A percentile compares a stretch with the other conserved stretches of the same genome.
Evolutionary conservation across 2,888 invertebrate species (phyloP).

Genomic region (Ophion ellenae): DNA sequence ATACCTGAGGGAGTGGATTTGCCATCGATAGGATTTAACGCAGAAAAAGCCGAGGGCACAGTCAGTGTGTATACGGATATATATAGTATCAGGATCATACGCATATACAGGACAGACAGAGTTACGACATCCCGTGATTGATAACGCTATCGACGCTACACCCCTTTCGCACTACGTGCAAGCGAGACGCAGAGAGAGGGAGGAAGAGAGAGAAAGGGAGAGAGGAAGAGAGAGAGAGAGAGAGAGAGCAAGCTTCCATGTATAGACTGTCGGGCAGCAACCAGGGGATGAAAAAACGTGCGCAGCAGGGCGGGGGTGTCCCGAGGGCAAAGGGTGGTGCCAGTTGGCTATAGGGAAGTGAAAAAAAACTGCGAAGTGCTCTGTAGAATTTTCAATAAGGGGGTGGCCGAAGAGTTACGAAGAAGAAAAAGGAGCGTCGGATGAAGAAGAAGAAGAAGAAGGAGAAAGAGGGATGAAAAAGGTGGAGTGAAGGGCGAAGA

Average conservation of each 20-base stretch:
- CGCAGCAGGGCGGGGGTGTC: slow-evolving; percentile 28
- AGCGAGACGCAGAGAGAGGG: neutral
- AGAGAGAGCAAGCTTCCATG: slow-evolving; percentile 8
- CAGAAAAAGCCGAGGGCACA: neutral
- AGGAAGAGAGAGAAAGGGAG: neutral
- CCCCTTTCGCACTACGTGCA: slow-evolving; percentile 38
- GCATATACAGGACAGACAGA: slow-evolving; percentile 56
- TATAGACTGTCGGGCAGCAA: neutral
- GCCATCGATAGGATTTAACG: neutral
- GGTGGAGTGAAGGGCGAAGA: slow-evolving; percentile 71
- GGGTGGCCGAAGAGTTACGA: slow-evolving; percentile 64
- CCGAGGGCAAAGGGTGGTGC: slow-evolving; percentile 71
- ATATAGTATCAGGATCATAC: slow-evolving; percentile 46
- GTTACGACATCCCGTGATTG: slow-evolving; percentile 75
- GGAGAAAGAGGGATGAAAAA: slow-evolving; percentile 46
- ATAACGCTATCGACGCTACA: slow-evolving; percentile 72
- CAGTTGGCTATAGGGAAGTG: slow-evolving; percentile 58
- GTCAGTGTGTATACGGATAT: neutral
- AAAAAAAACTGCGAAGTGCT: slow-evolving; percentile 74
- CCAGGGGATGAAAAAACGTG: slow-evolving; percentile 8
- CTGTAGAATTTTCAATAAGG: slow-evolving; percentile 81
- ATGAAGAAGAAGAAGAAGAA: slow-evolving; percentile 46
- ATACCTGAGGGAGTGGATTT: neutral
- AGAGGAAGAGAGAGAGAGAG: neutral
- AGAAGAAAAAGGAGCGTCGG: slow-evolving; percentile 45